Base-by-base conservation (phyloP, 2,797 vertebrate species). In the Chelon labrosus region DNA sequence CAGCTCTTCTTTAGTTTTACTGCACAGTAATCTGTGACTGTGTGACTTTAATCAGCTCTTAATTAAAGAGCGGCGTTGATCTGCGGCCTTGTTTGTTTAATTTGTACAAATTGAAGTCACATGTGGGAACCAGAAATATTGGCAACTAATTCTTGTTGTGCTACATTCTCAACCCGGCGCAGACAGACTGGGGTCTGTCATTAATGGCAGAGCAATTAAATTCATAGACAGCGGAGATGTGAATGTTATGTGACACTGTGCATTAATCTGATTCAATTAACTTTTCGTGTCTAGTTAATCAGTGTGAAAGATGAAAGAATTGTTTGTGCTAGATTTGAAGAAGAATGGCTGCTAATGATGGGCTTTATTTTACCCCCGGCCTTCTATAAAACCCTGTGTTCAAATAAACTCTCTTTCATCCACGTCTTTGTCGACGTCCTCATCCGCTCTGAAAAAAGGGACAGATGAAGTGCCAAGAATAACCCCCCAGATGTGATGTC, bases 391-490 rank as follows among this genome's bases (percentile, higher is more conserved):
- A 8, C 6, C 31, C 31, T 35, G 31, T 35, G 31, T 19, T 76
- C 25, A 63, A 69, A 64, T 16, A 8, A 52, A 11, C 41, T 64
- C 16, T 87, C 65, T 77, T 77, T 76, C 60, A 65, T 82, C 69
- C 53, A 61, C 63, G 83, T 38, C 65, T 88, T 62, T 84, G 68
- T 72, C 38, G 57, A 52, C 31, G 54, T 85, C 80, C 68, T 78
- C 31, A 35, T 76, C 68, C 71, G 56, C 55, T 60, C 66, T 67
- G 67, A 41, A 31, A 35, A 60, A 60, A 79, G 50, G 25, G 73
- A 83, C 80, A 79, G 87, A 91, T 82, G 86, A 80, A 85, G 71
- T 73, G 81, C 88, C 90, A 89, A 92, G 85, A 90, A 92, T 92
- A 92, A 82, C 84, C 75, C 25, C 76, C 69, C 90, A 88, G 65